Conservation (phyloP, 1,140 invertebrate genomes). For the Hetaerina americana region DNA sequence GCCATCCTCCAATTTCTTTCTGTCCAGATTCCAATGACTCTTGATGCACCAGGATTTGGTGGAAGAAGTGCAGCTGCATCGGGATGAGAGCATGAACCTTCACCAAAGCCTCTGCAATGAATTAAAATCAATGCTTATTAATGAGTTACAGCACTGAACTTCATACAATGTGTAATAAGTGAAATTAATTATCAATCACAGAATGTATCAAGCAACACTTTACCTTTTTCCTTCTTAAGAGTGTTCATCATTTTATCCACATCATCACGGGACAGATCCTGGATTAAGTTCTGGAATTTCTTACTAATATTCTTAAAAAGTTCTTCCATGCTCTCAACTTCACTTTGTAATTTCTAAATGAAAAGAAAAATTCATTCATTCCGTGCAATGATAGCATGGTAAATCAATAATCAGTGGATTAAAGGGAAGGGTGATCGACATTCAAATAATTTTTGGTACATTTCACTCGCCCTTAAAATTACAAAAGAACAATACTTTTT, state of each 20-base stretch:
- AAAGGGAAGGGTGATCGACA: too few relatives aligned
- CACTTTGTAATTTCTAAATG: conserved; percentile 45
- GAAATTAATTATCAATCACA: neutral
- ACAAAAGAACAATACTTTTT: too few relatives aligned
- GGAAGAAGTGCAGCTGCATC: conserved; percentile 60
- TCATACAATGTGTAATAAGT: neutral
- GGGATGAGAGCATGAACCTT: conserved; percentile 67
- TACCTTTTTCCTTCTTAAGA: conserved; percentile 70
- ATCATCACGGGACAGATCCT: conserved; percentile 77
- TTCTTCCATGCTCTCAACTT: conserved; percentile 77
- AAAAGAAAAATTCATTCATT: neutral
- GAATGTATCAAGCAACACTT: neutral
- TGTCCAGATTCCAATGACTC: conserved; percentile 79
- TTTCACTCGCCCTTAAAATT: too few relatives aligned
- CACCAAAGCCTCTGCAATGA: conserved; percentile 54
- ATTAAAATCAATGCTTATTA: neutral
- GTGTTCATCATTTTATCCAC: conserved; percentile 81
- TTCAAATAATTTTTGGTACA: too few relatives aligned
- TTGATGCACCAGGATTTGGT: conserved; percentile 77
- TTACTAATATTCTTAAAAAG: conserved; percentile 79
- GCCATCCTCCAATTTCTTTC: conserved; percentile 69
- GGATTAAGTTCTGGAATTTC: conserved; percentile 79
- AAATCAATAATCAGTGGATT: too few relatives aligned
- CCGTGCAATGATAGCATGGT: neutral
- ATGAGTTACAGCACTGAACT: neutral